Evolutionary conservation across 2,888 invertebrate genomes (phyloP), one percentile per base, ranked within the genome.

Genomic region (Eupithecia centaureata): DNA sequence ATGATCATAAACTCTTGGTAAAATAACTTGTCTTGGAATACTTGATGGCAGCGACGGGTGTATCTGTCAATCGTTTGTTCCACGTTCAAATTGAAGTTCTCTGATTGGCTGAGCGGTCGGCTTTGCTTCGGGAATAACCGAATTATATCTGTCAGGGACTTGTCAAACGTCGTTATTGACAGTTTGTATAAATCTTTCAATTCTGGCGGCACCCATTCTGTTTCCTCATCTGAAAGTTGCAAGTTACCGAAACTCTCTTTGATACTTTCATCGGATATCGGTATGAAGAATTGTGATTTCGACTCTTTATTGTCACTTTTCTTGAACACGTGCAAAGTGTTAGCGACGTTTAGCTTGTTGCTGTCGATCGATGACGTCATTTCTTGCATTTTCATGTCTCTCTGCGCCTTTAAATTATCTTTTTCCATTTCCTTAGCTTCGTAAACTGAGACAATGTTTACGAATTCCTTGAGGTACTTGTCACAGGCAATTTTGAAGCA

Each of bases 401-500:
- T 85, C 68, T 86, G 82, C 71, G 86, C 82, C 81, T 83, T 87
- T 28, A 84, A 72, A 0, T 73, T 75, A 56, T 92, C 91, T 78
- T 80, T 86, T 70, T 91, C 91, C 27, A 77, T 78, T 76, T 93
- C 91, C 77, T 85, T 90, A 25, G 79, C 78, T 75, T 94, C 94
- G 61, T 86, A 82, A 12, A 78, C 79, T 0, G 91, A 86, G 3
- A 88, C 77, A 0, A 85, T 79, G 59, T 86, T 87, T 0, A 90
- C 70, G 54, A 94, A 89, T 18, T 90, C 89, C 74, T 84, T 87
- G 35, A 94, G 73, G 79, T 94, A 95, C 38, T 82, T 83, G 65
- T 94, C 90, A 68, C 94, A 90, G 0, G 94, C 84, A 12, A 94
- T 86, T 79, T 90, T 89, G 67, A 95, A 93, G 70, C 94, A 92